A percentile compares a stretch with the other conserved stretches of the same genome.
Evolutionary conservation across 2,113 vertebrate species (phyloP).

Genomic region (Cebidichthys violaceus): DNA sequence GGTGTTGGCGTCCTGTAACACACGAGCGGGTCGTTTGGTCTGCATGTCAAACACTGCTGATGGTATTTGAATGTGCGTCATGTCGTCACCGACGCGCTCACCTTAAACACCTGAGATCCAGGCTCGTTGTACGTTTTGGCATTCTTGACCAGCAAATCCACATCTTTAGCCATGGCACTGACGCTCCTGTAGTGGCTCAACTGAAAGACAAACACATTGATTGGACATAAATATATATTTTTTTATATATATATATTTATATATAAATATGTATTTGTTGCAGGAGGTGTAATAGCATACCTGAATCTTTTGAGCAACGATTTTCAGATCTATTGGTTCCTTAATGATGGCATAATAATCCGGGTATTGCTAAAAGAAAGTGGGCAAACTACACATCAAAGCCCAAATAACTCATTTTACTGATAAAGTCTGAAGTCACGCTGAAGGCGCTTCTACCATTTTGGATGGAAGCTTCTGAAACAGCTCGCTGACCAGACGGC

Average conservation of each 20-base stretch:
- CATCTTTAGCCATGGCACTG: constrained; percentile 95
- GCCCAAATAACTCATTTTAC: neutral
- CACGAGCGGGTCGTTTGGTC: neutral
- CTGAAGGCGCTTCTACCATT: constrained; percentile 85
- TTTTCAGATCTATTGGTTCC: constrained; percentile 98
- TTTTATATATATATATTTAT: too few species aligned
- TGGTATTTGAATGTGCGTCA: neutral
- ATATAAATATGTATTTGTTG: neutral
- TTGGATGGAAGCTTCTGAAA: constrained; percentile 99
- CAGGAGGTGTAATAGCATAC: constrained; percentile 69
- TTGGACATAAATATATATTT: neutral
- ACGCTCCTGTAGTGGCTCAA: constrained; percentile 93
- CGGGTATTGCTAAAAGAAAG: constrained; percentile 93
- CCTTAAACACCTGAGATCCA: constrained; percentile 99
- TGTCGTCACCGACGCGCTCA: constrained; percentile 62
- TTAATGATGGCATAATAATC: constrained; percentile 99
- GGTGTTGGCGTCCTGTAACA: constrained; percentile 94
- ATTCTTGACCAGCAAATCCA: constrained; percentile 97
- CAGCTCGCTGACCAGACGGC: constrained; percentile 94
- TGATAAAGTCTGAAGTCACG: neutral
- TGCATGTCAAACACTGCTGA: neutral
- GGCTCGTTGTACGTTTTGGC: constrained; percentile 99
- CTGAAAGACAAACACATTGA: constrained; percentile 73
- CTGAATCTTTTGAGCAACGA: constrained; percentile 97
- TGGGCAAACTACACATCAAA: constrained; percentile 32